Evolutionary conservation across 2,113 vertebrate species (phyloP).

Genomic region (Cephalopholis sonnerati): DNA sequence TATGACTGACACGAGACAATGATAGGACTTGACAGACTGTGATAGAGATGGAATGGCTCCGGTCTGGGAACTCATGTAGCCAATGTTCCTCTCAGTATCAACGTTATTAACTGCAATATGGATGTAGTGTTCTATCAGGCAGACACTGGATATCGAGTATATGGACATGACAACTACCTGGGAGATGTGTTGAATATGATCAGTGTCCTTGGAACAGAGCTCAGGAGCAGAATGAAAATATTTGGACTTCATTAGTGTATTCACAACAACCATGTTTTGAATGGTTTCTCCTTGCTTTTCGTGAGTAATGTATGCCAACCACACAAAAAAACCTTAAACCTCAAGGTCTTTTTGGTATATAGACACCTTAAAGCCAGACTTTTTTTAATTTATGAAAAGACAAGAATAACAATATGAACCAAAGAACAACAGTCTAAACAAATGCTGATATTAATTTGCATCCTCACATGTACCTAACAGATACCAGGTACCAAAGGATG

Average conservation of each 20-base stretch:
- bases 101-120: neutral
- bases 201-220: neutral
- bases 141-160: neutral
- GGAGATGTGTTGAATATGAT: constrained; percentile 5
- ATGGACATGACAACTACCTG: constrained; percentile 7
- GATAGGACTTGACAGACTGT: constrained; percentile 26
- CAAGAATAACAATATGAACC: too few species aligned
- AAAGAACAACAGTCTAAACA: too few species aligned
- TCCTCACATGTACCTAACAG: too few species aligned
- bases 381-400: too few species aligned
- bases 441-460: too few species aligned
- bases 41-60: constrained; percentile 11
- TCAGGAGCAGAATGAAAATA: too few species aligned
- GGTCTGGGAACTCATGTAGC: constrained; percentile 8
- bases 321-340: too few species aligned
- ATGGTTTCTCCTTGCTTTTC: too few species aligned
- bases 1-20: constrained; percentile 6
- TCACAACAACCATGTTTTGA: neutral
- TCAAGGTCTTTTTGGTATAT: too few species aligned
- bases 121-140: constrained; percentile 4
- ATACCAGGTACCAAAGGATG: too few species aligned
- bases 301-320: too few species aligned
- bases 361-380: too few species aligned
- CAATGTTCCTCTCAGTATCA: neutral
- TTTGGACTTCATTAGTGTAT: neutral